Conservation (phyloP, 2,888 invertebrate genomes). For the Tenthredo scrophulariae region DNA sequence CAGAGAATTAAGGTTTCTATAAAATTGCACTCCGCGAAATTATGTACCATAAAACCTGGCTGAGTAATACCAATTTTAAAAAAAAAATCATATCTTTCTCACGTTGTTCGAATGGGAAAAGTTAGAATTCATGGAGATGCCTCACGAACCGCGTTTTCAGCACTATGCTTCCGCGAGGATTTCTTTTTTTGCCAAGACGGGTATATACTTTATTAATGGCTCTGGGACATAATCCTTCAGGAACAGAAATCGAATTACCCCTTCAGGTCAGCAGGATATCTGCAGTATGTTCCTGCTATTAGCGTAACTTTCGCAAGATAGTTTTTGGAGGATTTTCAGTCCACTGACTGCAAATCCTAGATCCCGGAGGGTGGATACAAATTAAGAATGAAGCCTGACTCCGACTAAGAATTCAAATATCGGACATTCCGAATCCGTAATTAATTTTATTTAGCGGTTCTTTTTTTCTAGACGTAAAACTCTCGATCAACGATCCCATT, state of each 20-base stretch:
- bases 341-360: neutral
- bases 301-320: too few relatives aligned
- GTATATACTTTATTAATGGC: too few relatives aligned
- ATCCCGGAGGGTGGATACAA: neutral
- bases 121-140: neutral
- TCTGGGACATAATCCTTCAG: too few relatives aligned
- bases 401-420: neutral
- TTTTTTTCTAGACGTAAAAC: neutral
- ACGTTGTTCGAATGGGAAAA: neutral
- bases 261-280: too few relatives aligned
- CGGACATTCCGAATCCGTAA: neutral
- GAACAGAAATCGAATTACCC: too few relatives aligned
- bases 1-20: neutral
- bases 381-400: too few relatives aligned
- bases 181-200: neutral
- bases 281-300: too few relatives aligned
- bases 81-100: neutral
- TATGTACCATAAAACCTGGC: neutral
- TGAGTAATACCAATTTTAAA: neutral
- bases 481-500: neutral
- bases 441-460: neutral
- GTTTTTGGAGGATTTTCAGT: neutral
- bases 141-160: neutral
- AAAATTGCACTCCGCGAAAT: neutral
- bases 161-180: neutral